Base-by-base conservation (phyloP, 1,140 invertebrate species). In the Theocolax elegans region DNA sequence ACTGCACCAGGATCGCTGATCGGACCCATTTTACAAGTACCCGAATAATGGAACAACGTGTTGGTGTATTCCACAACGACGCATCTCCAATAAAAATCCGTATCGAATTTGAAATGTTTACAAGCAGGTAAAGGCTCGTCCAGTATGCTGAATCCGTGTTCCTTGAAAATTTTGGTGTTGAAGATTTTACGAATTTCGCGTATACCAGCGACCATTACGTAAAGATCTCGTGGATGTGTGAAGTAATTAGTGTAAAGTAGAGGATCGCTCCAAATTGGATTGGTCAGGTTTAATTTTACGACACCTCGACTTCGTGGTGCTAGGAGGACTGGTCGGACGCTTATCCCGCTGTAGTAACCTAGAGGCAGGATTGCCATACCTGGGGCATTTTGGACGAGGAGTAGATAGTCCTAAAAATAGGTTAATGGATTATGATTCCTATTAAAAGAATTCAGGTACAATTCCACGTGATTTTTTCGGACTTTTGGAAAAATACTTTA, bases 61-160 rank as follows among this genome's bases (percentile, higher is more conserved):
- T 85, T 84, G 17, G 86, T 85, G 78, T 90, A 85, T 64, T 90
- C 81, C 19, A 84, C 82, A 8, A 90, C 86, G 21, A 88, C 87
- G 74, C 91, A 92, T 66, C 80, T 81, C 88, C 89, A 91, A 75
- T 90, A 91, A 2, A 86, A 83, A 63, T 89, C 85, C 6, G 86
- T 83, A 23, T 87, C 79, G 64, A 85, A 87, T 17, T 46, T 8
- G 4, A 83, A 76, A 0, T 75, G 53, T 19, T 67, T 65, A 53
- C 81, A 82, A 19, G 49, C 38, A 21, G 51, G 51, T 40, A 67
- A 2, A 25, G 38, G n/a, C 13, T 56, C 29, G 0, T 38, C 40
- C 4, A 31, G 13, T 7, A 67, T n/a, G 2, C 10, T 21, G 12
- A 46, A 56, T 6, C 21, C 17, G 31, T 46, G 56, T 51, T 67